Base-by-base conservation (phyloP, 1,140 invertebrate genomes). In the Lepidurus arcticus region DNA sequence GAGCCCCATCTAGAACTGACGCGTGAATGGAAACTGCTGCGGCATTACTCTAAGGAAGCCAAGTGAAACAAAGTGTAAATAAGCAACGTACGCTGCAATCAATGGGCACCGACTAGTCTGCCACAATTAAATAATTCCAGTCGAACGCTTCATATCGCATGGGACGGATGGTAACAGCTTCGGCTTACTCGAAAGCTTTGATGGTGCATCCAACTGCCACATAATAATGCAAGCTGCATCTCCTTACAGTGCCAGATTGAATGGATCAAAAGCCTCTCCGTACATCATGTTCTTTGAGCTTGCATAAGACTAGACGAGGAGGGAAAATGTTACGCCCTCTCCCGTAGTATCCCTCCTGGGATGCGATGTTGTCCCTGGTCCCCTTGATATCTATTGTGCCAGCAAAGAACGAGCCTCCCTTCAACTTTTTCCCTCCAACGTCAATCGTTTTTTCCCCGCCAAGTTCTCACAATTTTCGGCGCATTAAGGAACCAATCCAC, bases 321-420 rank as follows among this genome's bases (percentile, higher is more conserved):
- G 53, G 34, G 53, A 65, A 65, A 65, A 13, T 65, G 53, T 65
- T 65, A 65, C 53, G 53, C 53, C 45, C 53, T 65, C 53, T 65
- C 53, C 53, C 53, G 53, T 65, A 21, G 53, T n/a, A 65, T 65
- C 53, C 53, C 53, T 65, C 53, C 53, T 65, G 53, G 53, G 53
- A 65, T n/a, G 53, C 53, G 1, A 21, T 65, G 53, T 65, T 65
- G 53, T 65, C 53, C 34, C 53, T 65, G 9, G 21, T 65, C 53
- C 53, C 53, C 53, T 65, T 65, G 53, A 21, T 65, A 1, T 21
- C 53, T 65, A 65, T 65, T 65, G 53, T 65, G 53, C 53, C 53
- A 65, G 21, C 53, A 65, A 34, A 65, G 53, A 65, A 65, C 53
- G 53, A 13, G 21, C 53, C 53, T 65, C 53, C 53, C 13, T 65